phyloP scores from a whole-genome alignment of 2,888 invertebrate species.

The Eurytoma californica region DNA sequence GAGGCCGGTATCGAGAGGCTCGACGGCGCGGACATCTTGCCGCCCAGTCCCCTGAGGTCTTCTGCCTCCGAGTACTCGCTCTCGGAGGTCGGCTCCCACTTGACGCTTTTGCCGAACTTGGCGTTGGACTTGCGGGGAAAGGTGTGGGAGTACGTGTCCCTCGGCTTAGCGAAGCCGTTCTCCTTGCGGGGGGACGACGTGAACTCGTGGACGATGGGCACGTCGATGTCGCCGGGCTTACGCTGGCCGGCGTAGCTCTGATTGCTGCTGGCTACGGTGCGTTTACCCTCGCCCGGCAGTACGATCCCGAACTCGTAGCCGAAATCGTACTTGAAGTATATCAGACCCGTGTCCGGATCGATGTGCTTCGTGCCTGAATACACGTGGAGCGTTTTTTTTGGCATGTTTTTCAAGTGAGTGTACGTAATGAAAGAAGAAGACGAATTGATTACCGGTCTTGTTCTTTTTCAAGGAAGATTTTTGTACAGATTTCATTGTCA shows the following conservation, averaged over 20 bases:
- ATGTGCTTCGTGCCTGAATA: constrained; percentile 82
- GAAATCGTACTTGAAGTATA: constrained; percentile 89
- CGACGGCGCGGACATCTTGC: constrained; percentile 67
- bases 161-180: constrained; percentile 67
- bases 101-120: constrained; percentile 73
- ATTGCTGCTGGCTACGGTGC: constrained; percentile 68
- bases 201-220: constrained; percentile 82
- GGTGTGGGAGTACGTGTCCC: constrained; percentile 53
- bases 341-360: constrained; percentile 85
- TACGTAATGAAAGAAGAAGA: no score
- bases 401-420: background rate
- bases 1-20: constrained; percentile 69
- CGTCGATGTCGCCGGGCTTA: constrained; percentile 79
- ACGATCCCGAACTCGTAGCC: constrained; percentile 87
- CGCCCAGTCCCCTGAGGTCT: constrained; percentile 73
- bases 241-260: constrained; percentile 74
- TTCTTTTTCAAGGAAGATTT: background rate
- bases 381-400: background rate
- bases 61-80: constrained; percentile 80
- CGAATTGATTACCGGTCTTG: no score
- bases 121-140: constrained; percentile 49
- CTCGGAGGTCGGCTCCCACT: constrained; percentile 81
- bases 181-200: constrained; percentile 70
- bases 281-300: constrained; percentile 81
- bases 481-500: background rate